phyloP scores from a whole-genome alignment of 2,888 invertebrate species.

The Philereme transversata region DNA sequence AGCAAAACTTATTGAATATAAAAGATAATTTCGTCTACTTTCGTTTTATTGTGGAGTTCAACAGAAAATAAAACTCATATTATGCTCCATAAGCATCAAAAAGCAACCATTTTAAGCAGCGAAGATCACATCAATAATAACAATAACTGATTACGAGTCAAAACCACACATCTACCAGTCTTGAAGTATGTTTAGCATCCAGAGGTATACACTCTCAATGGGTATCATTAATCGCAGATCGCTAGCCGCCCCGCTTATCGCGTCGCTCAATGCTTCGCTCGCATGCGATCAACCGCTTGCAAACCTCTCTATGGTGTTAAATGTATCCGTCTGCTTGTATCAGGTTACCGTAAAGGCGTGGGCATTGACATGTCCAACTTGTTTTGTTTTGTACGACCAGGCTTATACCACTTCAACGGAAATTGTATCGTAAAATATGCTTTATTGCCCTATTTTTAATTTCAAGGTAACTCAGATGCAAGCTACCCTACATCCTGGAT shows the following conservation, averaged over 20 bases:
- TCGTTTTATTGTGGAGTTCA: too few species aligned
- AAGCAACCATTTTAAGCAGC: too few species aligned
- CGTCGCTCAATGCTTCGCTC: constrained; percentile 56
- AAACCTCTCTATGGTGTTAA: constrained; percentile 75
- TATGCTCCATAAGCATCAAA: too few species aligned
- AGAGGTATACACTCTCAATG: neutral
- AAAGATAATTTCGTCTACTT: too few species aligned
- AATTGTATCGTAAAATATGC: constrained; percentile 9
- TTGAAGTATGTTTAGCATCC: neutral
- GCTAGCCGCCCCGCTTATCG: constrained; percentile 53
- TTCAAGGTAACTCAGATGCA: neutral
- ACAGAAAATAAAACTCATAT: too few species aligned
- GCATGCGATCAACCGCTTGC: constrained; percentile 60
- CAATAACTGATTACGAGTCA: too few species aligned
- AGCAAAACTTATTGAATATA: too few species aligned
- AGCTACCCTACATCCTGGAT: neutral
- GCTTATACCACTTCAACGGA: constrained; percentile 5
- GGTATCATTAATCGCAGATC: neutral
- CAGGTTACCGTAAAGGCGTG: constrained; percentile 82
- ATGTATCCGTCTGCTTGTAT: constrained; percentile 79
- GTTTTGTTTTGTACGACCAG: constrained; percentile 79
- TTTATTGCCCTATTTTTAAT: neutral
- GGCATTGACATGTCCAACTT: constrained; percentile 82
- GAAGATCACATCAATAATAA: too few species aligned
- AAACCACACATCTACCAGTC: too few species aligned